Evolutionary conservation across 2,888 invertebrate species (phyloP).

Genomic region (Stegophylla sp.): DNA sequence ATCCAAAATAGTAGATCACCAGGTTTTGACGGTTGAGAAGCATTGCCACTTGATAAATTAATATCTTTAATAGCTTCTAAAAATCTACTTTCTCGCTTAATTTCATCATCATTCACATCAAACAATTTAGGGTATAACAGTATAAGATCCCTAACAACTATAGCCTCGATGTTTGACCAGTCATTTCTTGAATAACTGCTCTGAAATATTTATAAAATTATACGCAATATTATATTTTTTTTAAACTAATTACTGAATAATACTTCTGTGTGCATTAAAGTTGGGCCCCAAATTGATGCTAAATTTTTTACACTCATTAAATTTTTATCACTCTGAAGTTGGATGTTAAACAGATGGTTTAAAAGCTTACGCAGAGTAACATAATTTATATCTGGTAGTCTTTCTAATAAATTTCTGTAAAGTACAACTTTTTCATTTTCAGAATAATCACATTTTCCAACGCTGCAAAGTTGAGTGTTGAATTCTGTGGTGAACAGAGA

Average conservation of each 20-base stretch:
- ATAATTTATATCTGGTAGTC: slow-evolving; percentile 75
- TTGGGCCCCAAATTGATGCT: slow-evolving; percentile 89
- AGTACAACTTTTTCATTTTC: slow-evolving; percentile 69
- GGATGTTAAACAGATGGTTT: slow-evolving; percentile 81
- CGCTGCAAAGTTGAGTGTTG: slow-evolving; percentile 74
- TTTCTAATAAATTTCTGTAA: slow-evolving; percentile 73
- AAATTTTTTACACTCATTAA: slow-evolving; percentile 85
- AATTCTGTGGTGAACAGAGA: slow-evolving; percentile 78
- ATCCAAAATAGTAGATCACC: slow-evolving; percentile 85
- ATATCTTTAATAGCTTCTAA: slow-evolving; percentile 73
- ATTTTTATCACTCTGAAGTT: slow-evolving; percentile 77
- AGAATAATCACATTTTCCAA: slow-evolving; percentile 67
- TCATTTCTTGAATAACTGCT: slow-evolving; percentile 56
- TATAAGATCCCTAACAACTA: slow-evolving; percentile 81
- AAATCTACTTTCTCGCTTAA: slow-evolving; percentile 78
- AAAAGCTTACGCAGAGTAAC: slow-evolving; percentile 80
- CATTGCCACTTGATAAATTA: slow-evolving; percentile 68
- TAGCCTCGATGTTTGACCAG: slow-evolving; percentile 75
- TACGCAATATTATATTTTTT: slow-evolving; percentile 22
- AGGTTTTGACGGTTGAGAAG: slow-evolving; percentile 67
- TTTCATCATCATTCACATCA: slow-evolving; percentile 77
- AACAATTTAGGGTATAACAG: slow-evolving; percentile 79
- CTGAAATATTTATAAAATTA: slow-evolving; percentile 57
- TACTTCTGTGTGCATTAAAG: slow-evolving; percentile 78
- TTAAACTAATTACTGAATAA: slow-evolving; percentile 58